Conservation (phyloP, 2,797 vertebrate genomes). For the Otus scops region DNA sequence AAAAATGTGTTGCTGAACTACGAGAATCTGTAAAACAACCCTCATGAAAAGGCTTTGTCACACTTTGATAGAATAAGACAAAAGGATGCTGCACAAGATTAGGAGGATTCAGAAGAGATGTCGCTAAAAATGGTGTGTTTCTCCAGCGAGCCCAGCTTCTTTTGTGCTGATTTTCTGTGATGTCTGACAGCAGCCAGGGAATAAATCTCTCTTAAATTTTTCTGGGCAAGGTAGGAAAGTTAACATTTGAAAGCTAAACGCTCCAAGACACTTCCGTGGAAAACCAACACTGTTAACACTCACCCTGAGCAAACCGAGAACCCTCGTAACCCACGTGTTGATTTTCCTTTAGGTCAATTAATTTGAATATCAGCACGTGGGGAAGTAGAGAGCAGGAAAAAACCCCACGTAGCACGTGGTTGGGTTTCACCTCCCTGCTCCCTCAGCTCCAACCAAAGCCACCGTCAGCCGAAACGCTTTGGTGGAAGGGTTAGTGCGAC, state of each 20-base stretch:
- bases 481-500: neutral
- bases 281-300: neutral
- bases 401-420: neutral
- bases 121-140: neutral
- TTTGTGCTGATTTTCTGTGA: neutral
- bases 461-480: neutral
- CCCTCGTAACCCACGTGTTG: neutral
- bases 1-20: accelerated
- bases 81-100: neutral
- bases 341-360: neutral
- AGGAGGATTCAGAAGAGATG: constrained; percentile 2
- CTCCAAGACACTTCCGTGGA: neutral
- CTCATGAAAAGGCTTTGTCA: constrained; percentile 1
- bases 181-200: neutral
- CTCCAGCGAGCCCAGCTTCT: accelerated
- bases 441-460: neutral
- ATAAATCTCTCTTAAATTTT: neutral
- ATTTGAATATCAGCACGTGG: neutral
- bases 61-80: constrained; percentile 21
- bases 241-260: neutral
- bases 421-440: neutral
- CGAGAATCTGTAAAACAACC: neutral
- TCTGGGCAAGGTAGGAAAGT: neutral
- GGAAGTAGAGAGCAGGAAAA: neutral
- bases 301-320: neutral